These are phyloP conservation scores for Disparrhopalites patrizii DNA, from an alignment of 2,888 invertebrate species.

Conservation along the genomic window DNA sequence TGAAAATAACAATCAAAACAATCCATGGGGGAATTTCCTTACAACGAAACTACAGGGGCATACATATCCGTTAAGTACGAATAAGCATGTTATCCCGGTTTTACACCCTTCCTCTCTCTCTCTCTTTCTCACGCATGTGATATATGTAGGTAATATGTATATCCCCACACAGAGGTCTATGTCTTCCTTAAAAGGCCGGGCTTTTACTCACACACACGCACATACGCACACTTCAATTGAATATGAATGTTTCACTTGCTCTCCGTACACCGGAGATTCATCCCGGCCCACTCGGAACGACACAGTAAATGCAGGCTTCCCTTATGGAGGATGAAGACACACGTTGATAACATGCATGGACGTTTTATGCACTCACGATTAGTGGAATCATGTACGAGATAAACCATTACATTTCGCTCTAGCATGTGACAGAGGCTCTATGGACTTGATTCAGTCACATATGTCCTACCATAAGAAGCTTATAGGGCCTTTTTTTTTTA, in stretches of 20 bases:
- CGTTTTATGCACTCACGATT: not conserved
- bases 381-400: not conserved
- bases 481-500: too few relatives aligned
- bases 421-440: too few relatives aligned
- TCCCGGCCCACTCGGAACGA: not conserved
- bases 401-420: not conserved
- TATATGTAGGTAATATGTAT: too few relatives aligned
- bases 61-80: too few relatives aligned
- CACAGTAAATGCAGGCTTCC: not conserved
- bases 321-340: not conserved
- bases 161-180: not conserved
- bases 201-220: constrained; percentile 10
- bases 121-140: too few relatives aligned
- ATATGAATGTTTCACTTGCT: not conserved
- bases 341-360: not conserved
- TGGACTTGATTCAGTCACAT: too few relatives aligned
- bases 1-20: constrained; percentile 27
- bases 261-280: too few relatives aligned
- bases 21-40: constrained; percentile 22
- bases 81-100: too few relatives aligned
- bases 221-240: not conserved
- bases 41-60: not conserved
- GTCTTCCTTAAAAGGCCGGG: not conserved
- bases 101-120: too few relatives aligned
- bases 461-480: too few relatives aligned